Evolutionary conservation across 2,113 vertebrate genomes (phyloP), one percentile per base, ranked within the genome.

Genomic region (Psittacula cyanocephala): DNA sequence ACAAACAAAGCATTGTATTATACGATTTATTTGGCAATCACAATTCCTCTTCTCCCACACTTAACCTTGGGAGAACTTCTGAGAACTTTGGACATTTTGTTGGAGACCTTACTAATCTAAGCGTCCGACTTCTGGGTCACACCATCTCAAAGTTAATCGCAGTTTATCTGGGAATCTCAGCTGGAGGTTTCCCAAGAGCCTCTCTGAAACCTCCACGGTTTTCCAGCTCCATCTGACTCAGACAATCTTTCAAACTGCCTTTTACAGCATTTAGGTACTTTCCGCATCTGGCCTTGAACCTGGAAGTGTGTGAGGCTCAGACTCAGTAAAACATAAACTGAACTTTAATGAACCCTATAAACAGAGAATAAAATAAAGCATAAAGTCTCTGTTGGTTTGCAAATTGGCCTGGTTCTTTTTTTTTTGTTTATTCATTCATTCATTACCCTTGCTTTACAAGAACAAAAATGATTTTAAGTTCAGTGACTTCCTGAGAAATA

Each of bases 191-290:
- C 95, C 93, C 87, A 96, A 89, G 89, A 72, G 74, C 57, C 7
- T 55, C 24, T 83, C 47, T 46, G 74, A 92, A 70, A 91, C 82
- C 47, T 93, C 86, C 68, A 81, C 41, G 86, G 85, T 75, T 96
- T 96, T 59, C 87, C 86, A 85, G 53, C 33, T 59, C 60, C 79
- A 39, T 62, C 86, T 94, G 68, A 68, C 55, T 80, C 87, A 62
- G 87, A 88, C 29, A 6, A 82, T 59, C 67, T 91, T 88, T 86
- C 94, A 93, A 86, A 82, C 64, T 89, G 88, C 15, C 80, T 93
- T 93, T 96, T 91, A 91, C 84, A 92, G 70, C 62, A 75, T 64
- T 87, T 72, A 97, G 95, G 96, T 96, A 96, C 92, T 96, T 97
- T 97, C 95, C 94, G 74, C 92, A 91, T 92, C 92, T 96, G 96